Conservation (phyloP, 2,888 invertebrate genomes). For the Helobdella robusta region DNA sequence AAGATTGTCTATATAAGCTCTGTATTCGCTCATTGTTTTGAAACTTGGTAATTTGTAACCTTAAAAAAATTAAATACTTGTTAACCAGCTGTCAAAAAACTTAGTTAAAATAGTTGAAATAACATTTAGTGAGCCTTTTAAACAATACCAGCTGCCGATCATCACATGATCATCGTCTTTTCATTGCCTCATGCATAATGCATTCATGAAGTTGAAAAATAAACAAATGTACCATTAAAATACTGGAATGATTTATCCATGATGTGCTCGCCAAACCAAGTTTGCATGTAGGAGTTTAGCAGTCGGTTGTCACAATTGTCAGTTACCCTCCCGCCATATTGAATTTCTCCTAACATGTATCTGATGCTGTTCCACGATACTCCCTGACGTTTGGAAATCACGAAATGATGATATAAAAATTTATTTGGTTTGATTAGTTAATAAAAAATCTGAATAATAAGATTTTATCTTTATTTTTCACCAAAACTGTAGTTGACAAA, state of each 20-base stretch:
- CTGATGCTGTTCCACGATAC: slow-evolving; percentile 94
- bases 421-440: no score
- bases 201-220: no score
- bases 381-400: slow-evolving; percentile 57
- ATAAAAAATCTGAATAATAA: no score
- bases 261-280: slow-evolving; percentile 84
- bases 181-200: no score
- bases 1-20: slow-evolving; percentile 75
- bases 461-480: no score
- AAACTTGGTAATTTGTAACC: slow-evolving; percentile 80
- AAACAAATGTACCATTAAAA: slow-evolving; percentile 67
- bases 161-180: no score
- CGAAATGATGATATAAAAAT: no score
- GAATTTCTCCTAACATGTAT: slow-evolving; percentile 87
- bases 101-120: not conserved
- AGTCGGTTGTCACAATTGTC: slow-evolving; percentile 92
- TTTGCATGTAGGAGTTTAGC: slow-evolving; percentile 77
- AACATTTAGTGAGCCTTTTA: not conserved
- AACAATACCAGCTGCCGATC: not conserved
- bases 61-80: slow-evolving; percentile 32
- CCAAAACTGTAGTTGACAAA: no score
- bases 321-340: slow-evolving; percentile 80
- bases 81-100: no score
- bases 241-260: slow-evolving; percentile 81
- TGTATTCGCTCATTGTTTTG: slow-evolving; percentile 50